These are phyloP conservation scores for Macropis europaea DNA, from an alignment of 2,888 invertebrate genomes.

Conservation along the genomic window DNA sequence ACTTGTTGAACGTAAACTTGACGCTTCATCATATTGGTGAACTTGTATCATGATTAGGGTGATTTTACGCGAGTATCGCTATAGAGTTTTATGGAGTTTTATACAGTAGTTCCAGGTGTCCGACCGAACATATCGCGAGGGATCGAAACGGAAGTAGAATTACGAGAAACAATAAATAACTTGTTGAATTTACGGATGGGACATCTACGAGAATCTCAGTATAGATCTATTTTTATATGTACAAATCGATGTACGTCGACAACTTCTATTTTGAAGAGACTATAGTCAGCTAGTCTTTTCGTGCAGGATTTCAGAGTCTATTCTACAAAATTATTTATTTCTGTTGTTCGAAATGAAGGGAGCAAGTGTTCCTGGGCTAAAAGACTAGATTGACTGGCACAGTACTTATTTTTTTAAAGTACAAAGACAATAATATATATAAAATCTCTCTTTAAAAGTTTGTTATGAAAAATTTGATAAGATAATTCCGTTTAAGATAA, in stretches of 20 bases:
- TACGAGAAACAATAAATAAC: background rate
- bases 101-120: background rate
- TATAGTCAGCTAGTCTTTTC: constrained; percentile 12
- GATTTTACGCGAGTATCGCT: background rate
- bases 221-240: background rate
- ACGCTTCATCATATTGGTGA: constrained; percentile 3
- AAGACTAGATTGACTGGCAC: background rate
- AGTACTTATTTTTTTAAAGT: background rate
- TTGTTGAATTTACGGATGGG: background rate
- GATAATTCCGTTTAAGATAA: constrained; percentile 27
- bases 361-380: background rate
- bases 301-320: background rate
- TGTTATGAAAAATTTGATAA: constrained; percentile 10
- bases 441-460: background rate
- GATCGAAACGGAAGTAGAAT: background rate
- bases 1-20: constrained; percentile 5
- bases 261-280: background rate
- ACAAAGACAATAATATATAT: background rate
- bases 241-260: background rate
- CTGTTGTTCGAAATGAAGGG: background rate
- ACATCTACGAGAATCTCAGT: background rate
- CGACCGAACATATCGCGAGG: too few species aligned
- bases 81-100: background rate
- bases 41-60: background rate
- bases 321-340: background rate